Percentiles rank a stretch among this genome's conserved stretches.
Evolutionary conservation across 2,797 vertebrate species (phyloP).

Genomic region (Australoheros facetus): DNA sequence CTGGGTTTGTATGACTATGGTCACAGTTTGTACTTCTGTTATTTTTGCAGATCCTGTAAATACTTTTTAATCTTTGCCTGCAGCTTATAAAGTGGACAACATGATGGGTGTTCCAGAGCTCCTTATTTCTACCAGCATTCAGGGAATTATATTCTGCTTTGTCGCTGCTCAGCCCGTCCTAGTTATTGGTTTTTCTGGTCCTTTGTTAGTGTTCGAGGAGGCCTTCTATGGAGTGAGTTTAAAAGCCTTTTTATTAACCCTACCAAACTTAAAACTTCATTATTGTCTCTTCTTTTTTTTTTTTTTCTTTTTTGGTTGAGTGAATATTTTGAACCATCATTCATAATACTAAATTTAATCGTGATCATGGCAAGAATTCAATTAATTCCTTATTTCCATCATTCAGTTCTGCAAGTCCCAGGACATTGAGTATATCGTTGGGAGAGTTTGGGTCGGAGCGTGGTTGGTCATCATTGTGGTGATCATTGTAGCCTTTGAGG

Average conservation of each 20-base stretch:
- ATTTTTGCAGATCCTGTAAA: not conserved
- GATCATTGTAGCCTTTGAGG: constrained; percentile 90
- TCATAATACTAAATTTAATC: not conserved
- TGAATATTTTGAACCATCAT: too few relatives aligned
- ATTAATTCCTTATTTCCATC: constrained; percentile 6
- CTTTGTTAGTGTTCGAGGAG: constrained; percentile 97
- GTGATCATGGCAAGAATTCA: not conserved
- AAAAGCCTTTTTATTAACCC: not conserved
- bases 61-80: not conserved
- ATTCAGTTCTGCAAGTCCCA: constrained; percentile 87
- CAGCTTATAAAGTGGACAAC: constrained; percentile 91
- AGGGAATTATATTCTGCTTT: constrained; percentile 90
- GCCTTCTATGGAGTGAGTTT: constrained; percentile 87
- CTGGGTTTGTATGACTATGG: constrained; percentile 78
- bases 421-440: constrained; percentile 89
- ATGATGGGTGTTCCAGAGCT: constrained; percentile 95
- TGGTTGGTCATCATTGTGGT: constrained; percentile 94
- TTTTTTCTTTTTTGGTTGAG: not conserved
- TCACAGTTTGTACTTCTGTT: not conserved
- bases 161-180: constrained; percentile 93
- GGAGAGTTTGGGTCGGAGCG: constrained; percentile 93
- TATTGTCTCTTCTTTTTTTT: not conserved
- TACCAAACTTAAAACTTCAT: not conserved
- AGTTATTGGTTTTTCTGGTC: constrained; percentile 95
- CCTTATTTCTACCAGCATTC: constrained; percentile 90